Evolutionary conservation across 2,797 vertebrate species (phyloP).

Genomic region (Pangasius sanitwongsei): DNA sequence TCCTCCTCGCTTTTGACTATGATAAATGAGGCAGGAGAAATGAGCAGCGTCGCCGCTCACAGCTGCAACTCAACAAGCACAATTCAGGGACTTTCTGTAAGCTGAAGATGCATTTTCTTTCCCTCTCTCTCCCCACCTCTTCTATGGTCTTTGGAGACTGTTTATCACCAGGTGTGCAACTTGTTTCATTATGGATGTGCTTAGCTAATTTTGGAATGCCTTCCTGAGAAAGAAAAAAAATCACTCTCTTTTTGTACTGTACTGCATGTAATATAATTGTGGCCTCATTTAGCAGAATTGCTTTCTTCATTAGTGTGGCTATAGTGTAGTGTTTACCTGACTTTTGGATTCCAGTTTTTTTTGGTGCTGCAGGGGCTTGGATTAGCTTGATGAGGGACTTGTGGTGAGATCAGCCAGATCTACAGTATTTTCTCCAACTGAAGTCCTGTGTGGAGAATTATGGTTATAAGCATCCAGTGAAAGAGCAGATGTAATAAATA

Average conservation of each 20-base stretch:
- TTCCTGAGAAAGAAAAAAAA: slow-evolving; percentile 36
- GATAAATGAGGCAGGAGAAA: slow-evolving; percentile 77
- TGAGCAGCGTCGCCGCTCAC: slow-evolving; percentile 68
- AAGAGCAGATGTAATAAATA: not conserved
- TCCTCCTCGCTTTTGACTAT: slow-evolving; percentile 79
- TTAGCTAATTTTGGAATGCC: slow-evolving; percentile 45
- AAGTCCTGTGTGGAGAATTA: not conserved
- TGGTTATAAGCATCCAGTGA: not conserved
- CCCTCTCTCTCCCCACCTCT: slow-evolving; percentile 33
- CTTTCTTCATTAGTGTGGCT: slow-evolving; percentile 54
- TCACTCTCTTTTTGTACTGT: slow-evolving; percentile 47
- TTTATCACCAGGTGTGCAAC: slow-evolving; percentile 71
- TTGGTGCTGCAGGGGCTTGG: slow-evolving; percentile 44
- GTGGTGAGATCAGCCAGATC: slow-evolving; percentile 38
- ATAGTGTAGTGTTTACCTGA: slow-evolving; percentile 54
- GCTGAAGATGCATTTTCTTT: slow-evolving; percentile 43
- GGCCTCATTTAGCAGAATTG: slow-evolving; percentile 55
- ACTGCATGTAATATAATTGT: slow-evolving; percentile 57
- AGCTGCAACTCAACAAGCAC: slow-evolving; percentile 71
- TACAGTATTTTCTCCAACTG: not conserved
- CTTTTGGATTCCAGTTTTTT: slow-evolving; percentile 46
- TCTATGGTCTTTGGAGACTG: slow-evolving; percentile 61
- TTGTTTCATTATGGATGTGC: slow-evolving; percentile 51
- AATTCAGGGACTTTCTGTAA: slow-evolving; percentile 70
- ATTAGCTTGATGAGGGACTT: slow-evolving; percentile 50